A percentile compares a stretch with the other conserved stretches of the same genome.
phyloP scores from a whole-genome alignment of 2,888 invertebrate genomes.

The Cryptops parisi region DNA sequence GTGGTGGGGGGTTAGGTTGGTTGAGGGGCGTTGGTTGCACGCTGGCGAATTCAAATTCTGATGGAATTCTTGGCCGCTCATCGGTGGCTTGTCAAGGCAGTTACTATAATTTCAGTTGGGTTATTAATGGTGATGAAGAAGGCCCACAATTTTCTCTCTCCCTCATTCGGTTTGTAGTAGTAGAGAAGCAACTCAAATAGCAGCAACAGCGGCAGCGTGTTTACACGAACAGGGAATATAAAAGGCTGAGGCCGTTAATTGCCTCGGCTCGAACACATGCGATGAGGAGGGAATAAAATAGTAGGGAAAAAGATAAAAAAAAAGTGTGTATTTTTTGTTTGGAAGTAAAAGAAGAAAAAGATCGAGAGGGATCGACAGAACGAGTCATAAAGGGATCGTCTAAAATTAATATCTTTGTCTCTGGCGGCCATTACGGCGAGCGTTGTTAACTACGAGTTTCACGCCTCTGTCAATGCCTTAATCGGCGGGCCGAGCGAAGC shows the following conservation, averaged over 20 bases:
- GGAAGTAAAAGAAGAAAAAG: not conserved
- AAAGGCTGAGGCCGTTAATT: not conserved
- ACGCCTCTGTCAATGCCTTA: constrained; percentile 7
- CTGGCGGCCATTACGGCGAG: constrained; percentile 3
- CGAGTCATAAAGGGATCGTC: not conserved
- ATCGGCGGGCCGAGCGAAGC: not conserved
- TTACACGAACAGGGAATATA: not conserved
- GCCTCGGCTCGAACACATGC: not conserved
- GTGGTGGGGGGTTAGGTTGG: no score
- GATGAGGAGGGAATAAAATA: not conserved
- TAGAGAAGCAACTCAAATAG: no score
- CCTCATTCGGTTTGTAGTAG: no score
- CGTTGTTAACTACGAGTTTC: constrained; percentile 8
- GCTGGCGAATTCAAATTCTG: no score
- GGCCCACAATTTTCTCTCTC: not conserved
- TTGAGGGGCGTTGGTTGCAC: no score
- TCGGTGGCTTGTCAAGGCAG: not conserved
- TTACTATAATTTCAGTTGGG: not conserved
- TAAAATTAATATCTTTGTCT: constrained; percentile 11
- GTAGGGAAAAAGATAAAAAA: not conserved
- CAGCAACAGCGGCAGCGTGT: no score
- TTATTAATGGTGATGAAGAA: not conserved
- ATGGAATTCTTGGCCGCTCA: no score
- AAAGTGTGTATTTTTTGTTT: no score
- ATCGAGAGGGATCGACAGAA: not conserved